Percentiles rank a stretch among this genome's conserved stretches.
Evolutionary conservation across 2,888 invertebrate genomes (phyloP).

Genomic region (Acronicta psi): DNA sequence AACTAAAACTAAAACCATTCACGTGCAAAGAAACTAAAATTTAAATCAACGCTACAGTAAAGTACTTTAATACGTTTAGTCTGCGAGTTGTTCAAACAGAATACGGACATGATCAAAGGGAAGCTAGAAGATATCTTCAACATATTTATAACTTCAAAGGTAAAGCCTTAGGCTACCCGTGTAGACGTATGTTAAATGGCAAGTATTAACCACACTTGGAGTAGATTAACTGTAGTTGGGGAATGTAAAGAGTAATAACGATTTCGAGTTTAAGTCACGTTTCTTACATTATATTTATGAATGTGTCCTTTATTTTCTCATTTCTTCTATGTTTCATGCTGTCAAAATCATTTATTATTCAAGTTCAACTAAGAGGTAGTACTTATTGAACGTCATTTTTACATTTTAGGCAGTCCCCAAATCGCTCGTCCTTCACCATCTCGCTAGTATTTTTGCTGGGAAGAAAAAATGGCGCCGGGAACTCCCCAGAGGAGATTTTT

Average conservation of each 20-base stretch:
- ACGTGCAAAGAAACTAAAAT: slow-evolving; percentile 46
- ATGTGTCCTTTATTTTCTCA: too few species aligned
- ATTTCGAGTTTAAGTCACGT: too few species aligned
- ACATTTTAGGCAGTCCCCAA: too few species aligned
- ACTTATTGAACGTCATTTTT: too few species aligned
- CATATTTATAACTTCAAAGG: slow-evolving; percentile 50
- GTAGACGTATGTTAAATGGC: slow-evolving; percentile 21
- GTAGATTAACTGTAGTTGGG: background rate
- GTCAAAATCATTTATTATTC: too few species aligned
- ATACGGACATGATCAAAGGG: slow-evolving; percentile 51
- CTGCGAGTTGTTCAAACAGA: slow-evolving; percentile 34
- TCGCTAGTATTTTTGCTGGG: too few species aligned
- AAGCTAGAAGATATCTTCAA: slow-evolving; percentile 28
- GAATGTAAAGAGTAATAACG: background rate
- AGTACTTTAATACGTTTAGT: slow-evolving; percentile 36
- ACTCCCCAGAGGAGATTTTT: too few species aligned
- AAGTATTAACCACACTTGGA: slow-evolving; percentile 10
- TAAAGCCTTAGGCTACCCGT: slow-evolving; percentile 33
- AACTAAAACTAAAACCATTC: slow-evolving; percentile 40
- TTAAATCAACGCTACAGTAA: slow-evolving; percentile 30
- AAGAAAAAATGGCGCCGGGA: too few species aligned
- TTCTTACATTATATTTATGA: too few species aligned
- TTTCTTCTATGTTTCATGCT: too few species aligned
- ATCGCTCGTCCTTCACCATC: too few species aligned
- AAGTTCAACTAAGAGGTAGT: too few species aligned